Evolutionary conservation across 2,888 invertebrate genomes (phyloP), one percentile per base, ranked within the genome.

Genomic region (Eupithecia pulchellata): DNA sequence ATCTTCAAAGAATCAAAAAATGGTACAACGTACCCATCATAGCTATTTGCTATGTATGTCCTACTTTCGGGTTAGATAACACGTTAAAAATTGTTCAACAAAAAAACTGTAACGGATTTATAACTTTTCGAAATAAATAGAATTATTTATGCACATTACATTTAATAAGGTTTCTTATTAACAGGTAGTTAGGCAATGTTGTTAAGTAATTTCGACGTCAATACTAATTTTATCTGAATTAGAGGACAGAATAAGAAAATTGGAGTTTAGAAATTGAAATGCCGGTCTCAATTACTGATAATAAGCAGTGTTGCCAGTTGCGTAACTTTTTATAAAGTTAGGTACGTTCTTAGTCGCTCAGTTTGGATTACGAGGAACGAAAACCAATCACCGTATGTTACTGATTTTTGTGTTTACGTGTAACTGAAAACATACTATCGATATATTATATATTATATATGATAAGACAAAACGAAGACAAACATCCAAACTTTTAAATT

Each of bases 261-360:
- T 34, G 57, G 29, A 29, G 27, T 29, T 57, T 57, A 29, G 29
- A 34, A 25, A 64, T 52, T 64, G 14, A 64, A 20, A 65, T 27
- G 25, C 34, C 20, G 25, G 57, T 1, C 55, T 65, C 20, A 32
- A 52, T 52, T 25, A n/a, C 25, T 27, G 9, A 4, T 65, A 55
- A 55, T 34, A 55, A 55, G 34, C 25, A 55, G 34, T 65, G 52
- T 57, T 29, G 29, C 6, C 17, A 29, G 57, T 29, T 29, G 8
- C 4, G 57, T 25, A 52, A 52, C 20, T 9, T 52, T 52, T 13
- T 52, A 25, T 4, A 25, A 25, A 0, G 1, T 25, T 25, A 0
- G 1, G 11, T 25, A 11, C 11, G 25, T 52, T n/a, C 39, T n/a
- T 42, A n/a, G 17, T n/a, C 17, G 47, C 47, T 9, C 20, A 47